Evolutionary conservation across 30 jellyfish, hydroid and myxozoan species (phyloP), one percentile per base, ranked within the genome.

Genomic region (Nemopilema nomurai): DNA sequence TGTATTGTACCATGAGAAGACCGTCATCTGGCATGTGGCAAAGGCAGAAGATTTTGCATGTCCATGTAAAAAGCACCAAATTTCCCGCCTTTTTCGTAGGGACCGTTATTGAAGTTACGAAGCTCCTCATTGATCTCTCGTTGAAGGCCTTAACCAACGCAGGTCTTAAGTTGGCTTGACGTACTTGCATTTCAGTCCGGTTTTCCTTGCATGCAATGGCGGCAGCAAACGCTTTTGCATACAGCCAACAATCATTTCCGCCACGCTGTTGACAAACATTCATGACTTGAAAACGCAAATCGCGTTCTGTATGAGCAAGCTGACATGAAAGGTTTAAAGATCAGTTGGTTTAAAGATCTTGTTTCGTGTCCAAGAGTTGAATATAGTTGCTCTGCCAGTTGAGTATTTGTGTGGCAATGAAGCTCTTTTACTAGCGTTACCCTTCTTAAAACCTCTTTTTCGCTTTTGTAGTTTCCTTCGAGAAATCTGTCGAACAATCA

Each of bases 401-500:
- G 79, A 23, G 85, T 75, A 62, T 75, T 75, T 27, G 50, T 29
- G 27, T 17, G 0, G 33, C 75, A 30, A 13, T 75, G 74, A 28
- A 75, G 85, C 71, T 75, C 85, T 31, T 52, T 52, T 32, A 75
- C 74, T 30, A 50, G 30, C 28, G 76, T 33, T 18, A 32, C 85
- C 27, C 85, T 52, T 75, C 85, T 18, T 33, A 75, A 50, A 20
- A 53, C 74, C 8, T 75, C 80, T 41, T 27, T n/a, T 75, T 75
- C 85, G 20, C 76, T 26, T 16, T 75, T 75, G 0, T 74, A 9
- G 33, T 75, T 75, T 29, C 50, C 50, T 51, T 75, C 85, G 6
- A 31, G 85, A 33, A 75, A 75, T 23, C 74, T 52, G 71, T 75
- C 85, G 24, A 75, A 75, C 22, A 75, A 75, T 26, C 85, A 75